These are phyloP conservation scores for Clanis bilineata DNA, from an alignment of 2,888 invertebrate genomes.

Conservation along the genomic window DNA sequence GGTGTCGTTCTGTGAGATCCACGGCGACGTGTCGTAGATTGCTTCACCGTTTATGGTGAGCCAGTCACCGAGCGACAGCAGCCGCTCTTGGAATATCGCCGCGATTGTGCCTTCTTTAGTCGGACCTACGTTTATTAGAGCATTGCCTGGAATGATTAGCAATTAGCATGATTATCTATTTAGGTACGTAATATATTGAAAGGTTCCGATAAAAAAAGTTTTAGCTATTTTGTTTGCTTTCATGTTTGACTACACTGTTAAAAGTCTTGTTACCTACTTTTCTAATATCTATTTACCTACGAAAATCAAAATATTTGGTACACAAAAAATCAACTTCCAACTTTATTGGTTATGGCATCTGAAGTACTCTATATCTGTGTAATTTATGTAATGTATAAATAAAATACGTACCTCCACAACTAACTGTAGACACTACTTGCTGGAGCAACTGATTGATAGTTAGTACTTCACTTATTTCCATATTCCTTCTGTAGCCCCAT, in stretches of 20 bases:
- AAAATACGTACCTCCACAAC: conserved; percentile 87
- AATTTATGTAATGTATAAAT: neutral
- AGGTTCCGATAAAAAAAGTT: too few relatives aligned
- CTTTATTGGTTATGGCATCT: too few relatives aligned
- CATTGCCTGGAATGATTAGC: conserved; percentile 65
- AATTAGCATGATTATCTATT: neutral
- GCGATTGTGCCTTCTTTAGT: conserved; percentile 93
- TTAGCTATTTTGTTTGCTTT: too few relatives aligned
- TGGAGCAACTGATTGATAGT: conserved; percentile 85
- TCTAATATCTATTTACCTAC: too few relatives aligned
- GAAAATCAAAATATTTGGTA: too few relatives aligned
- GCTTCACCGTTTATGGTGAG: conserved; percentile 92
- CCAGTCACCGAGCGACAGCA: conserved; percentile 91
- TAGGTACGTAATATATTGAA: too few relatives aligned
- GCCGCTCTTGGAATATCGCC: conserved; percentile 93
- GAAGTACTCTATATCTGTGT: neutral
- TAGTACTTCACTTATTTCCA: conserved; percentile 85
- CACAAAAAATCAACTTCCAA: too few relatives aligned
- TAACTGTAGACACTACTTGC: conserved; percentile 89
- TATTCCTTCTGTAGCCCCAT: conserved; percentile 93
- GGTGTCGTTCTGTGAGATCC: conserved; percentile 92
- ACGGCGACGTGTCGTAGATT: conserved; percentile 90
- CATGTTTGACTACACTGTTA: too few relatives aligned
- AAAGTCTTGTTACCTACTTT: too few relatives aligned
- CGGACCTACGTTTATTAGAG: conserved; percentile 94